Base-by-base conservation (phyloP, 2,113 vertebrate species). In the Clarias batrachus region DNA sequence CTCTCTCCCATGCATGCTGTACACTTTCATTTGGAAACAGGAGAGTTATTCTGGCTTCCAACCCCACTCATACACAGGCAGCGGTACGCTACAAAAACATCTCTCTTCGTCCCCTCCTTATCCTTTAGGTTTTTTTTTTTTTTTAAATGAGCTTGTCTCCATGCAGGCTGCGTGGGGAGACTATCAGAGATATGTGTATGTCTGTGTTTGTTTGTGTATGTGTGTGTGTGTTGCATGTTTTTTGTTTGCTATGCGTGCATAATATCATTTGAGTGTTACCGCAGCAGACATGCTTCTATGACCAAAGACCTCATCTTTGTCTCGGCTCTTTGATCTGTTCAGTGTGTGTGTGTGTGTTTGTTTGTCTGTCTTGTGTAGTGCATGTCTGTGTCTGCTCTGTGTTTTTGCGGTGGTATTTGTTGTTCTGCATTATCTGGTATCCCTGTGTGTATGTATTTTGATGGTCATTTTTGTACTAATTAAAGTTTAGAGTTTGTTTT, bases 211-310 rank as follows among this genome's bases (percentile, higher is more conserved):
- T 83, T 1, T 70, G 66, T 73, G 41, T 78, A 60, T 66, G 73
- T 85, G 30, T 82, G 41, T 78, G 84, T 66, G 73, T 85, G 56
- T 82, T 76, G 66, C 56, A 52, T 73, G 68, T 60, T 81, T 74
- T 63, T 74, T 16, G 57, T 82, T 63, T 66, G 81, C 70, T 87
- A 59, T 87, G 86, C 81, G 86, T 83, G 81, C 60, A 74, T 87
- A 87, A 87, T 83, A 33, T 21, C 56, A 73, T 83, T 83, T 83
- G 71, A 83, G 71, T 87, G 86, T 87, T 87, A 83, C 86, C 86
- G 16, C 86, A 87, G 70, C 81, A 87, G 81, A 87, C 86, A 87
- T 77, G 71, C 27, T 82, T 87, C 70, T 83, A 71, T 70, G 59
- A 77, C 79, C 80, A 76, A 87, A 82, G 59, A 80, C 86, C 81